Evolutionary conservation across 1,140 invertebrate genomes (phyloP), one percentile per base, ranked within the genome.

Genomic region (Pseudomyrmex flavicornis): DNA sequence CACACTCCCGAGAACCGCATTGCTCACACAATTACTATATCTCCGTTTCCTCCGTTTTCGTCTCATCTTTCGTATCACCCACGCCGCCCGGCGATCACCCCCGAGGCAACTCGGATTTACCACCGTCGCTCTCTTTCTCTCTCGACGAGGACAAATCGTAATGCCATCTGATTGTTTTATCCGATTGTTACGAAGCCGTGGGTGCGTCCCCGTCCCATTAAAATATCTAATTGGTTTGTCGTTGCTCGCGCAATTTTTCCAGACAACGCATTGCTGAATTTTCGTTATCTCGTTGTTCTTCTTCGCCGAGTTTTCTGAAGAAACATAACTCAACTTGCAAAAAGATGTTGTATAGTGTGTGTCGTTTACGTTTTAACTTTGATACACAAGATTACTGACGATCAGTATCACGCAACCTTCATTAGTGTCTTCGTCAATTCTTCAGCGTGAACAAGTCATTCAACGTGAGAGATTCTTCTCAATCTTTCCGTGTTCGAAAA

Each of bases 161-260:
- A 80, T 84, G 73, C 84, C 58, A 54, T 85, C 72, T 70, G 73
- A 88, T 86, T 83, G 85, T 90, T 86, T 90, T 70, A 85, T 86
- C 66, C 85, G 83, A 89, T 87, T 87, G 88, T 89, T 87, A 84
- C 86, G 82, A 83, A 56, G 35, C 20, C 72, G 61, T 52, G 72
- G 50, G 46, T 65, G 35, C 5, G 88, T 85, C 63, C 80, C 83
- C 79, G 75, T 73, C 85, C 86, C 86, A 84, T 89, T 88, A 84
- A 89, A 88, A 70, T 85, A 84, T 87, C 88, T 93, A 93, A 93
- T 93, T 91, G 89, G 80, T 91, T 91, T 88, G 92, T 92, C 84
- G 84, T 82, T 61, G 56, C 26, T 68, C 70, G 79, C 58, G 86
- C 65, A 61, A 50, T 83, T 86, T 82, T 72, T 22, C 35, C 26